Base-by-base conservation (phyloP, 1,140 invertebrate genomes). In the Cryptotermes secundus region DNA sequence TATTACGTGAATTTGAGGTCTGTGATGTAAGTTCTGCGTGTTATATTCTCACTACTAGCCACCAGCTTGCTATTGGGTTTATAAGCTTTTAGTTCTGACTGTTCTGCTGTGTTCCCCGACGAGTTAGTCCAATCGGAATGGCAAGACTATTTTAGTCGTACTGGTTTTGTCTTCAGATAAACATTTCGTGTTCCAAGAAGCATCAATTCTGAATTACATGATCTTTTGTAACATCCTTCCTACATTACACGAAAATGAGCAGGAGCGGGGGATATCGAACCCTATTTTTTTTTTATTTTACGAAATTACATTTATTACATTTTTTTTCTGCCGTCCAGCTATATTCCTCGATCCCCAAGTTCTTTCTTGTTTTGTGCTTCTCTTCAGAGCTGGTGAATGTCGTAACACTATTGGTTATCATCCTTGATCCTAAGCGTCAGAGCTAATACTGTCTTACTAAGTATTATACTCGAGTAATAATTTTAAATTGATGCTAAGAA, bases 171-270 rank as follows among this genome's bases (percentile, higher is more conserved):
- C 59, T 72, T 72, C 59, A 31, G 59, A 72, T 31, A 31, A 72
- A 72, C 59, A 72, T 72, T 72, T 72, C 26, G 59, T n/a, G 31
- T 72, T 72, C 59, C 59, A 9, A 72, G 59, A 72, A 72, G 59
- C 59, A 31, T 72, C 59, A 72, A n/a, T 72, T 72, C n/a, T 31
- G 59, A 31, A 72, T 72, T 72, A 72, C 31, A 72, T 72, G 26
- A 72, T 72, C 59, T 49, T 49, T 49, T 1, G 45, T 42, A 42
- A 42, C 38, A 0, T n/a, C 22, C 19, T n/a, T 59, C 53, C 19
- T 26, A 72, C 26, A 31, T 72, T 72, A 31, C n/a, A 72, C 0
- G 59, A 31, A 72, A 42, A n/a, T 26, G 59, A 72, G 12, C 14
- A n/a, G 6, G 59, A 4, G 19, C 3, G 3, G 59, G n/a, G n/a